Percentiles rank a stretch among this genome's conserved stretches.
phyloP scores from a whole-genome alignment of 92 coral and sea anemone species.

The Nematostella vectensis region DNA sequence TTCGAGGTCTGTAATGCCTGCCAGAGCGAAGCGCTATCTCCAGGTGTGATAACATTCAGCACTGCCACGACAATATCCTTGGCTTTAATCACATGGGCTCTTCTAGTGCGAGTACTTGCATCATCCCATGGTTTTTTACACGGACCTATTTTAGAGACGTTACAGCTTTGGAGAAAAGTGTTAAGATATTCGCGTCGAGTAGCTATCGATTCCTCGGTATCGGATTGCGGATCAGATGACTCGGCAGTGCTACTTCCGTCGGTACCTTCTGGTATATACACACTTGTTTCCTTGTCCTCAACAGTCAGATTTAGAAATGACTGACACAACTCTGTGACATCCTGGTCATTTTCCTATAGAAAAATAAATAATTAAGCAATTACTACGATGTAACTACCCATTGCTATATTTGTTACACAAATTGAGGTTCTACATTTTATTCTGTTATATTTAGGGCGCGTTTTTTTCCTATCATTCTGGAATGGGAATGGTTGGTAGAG shows the following conservation, averaged over 20 bases:
- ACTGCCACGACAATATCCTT: constrained; percentile 32
- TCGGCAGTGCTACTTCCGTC: constrained; percentile 2
- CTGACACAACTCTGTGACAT: constrained; percentile 6
- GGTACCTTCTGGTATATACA: background rate
- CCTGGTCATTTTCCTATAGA: no score
- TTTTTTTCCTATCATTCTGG: no score
- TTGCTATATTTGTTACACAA: no score
- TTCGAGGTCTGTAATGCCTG: constrained; percentile 28
- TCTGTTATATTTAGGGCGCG: no score
- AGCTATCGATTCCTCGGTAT: background rate
- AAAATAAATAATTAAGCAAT: no score
- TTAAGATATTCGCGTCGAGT: constrained; percentile 12
- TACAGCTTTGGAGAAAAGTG: constrained; percentile 10
- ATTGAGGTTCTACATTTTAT: no score
- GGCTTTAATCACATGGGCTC: constrained; percentile 21
- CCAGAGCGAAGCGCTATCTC: constrained; percentile 33
- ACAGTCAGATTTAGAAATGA: background rate
- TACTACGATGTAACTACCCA: no score
- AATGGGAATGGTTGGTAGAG: no score
- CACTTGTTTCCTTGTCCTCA: background rate
- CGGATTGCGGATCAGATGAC: background rate
- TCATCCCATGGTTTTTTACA: constrained; percentile 29
- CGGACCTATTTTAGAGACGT: constrained; percentile 11
- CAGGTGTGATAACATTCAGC: constrained; percentile 39
- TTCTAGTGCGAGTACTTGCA: constrained; percentile 31